These are phyloP conservation scores for Tuberolachnus salignus DNA, from an alignment of 2,888 invertebrate species.

Conservation along the genomic window DNA sequence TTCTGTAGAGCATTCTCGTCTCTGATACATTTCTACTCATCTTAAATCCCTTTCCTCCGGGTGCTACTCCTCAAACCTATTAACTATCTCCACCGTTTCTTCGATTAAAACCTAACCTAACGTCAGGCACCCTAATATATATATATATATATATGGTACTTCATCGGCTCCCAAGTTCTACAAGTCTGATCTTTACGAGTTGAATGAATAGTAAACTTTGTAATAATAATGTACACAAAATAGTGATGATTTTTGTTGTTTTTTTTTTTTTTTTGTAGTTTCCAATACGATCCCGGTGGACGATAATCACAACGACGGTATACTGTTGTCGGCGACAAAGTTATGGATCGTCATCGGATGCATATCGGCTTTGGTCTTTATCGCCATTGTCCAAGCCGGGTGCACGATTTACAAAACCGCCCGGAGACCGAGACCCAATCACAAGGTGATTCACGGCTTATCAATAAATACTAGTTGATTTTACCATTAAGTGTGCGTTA, in stretches of 20 bases:
- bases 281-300: conserved; percentile 64
- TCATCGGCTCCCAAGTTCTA: too few relatives aligned
- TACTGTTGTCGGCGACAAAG: conserved; percentile 76
- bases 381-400: conserved; percentile 81
- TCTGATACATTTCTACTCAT: too few relatives aligned
- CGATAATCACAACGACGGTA: conserved; percentile 63
- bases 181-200: not conserved
- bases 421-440: conserved; percentile 65
- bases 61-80: too few relatives aligned
- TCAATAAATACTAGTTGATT: not conserved
- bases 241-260: conserved; percentile 63
- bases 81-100: too few relatives aligned
- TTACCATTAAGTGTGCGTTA: conserved; percentile 18
- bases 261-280: too few relatives aligned
- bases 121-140: too few relatives aligned
- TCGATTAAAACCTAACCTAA: too few relatives aligned
- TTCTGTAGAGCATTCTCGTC: too few relatives aligned
- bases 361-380: conserved; percentile 77
- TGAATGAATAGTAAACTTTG: too few relatives aligned
- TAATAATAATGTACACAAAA: not conserved
- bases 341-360: conserved; percentile 83
- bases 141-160: too few relatives aligned
- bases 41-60: not conserved
- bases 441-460: conserved; percentile 69
- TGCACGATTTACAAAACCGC: conserved; percentile 80